A percentile compares a stretch with the other conserved stretches of the same genome.
Evolutionary conservation across 2,888 invertebrate species (phyloP).

Genomic region (Lypha dubia): DNA sequence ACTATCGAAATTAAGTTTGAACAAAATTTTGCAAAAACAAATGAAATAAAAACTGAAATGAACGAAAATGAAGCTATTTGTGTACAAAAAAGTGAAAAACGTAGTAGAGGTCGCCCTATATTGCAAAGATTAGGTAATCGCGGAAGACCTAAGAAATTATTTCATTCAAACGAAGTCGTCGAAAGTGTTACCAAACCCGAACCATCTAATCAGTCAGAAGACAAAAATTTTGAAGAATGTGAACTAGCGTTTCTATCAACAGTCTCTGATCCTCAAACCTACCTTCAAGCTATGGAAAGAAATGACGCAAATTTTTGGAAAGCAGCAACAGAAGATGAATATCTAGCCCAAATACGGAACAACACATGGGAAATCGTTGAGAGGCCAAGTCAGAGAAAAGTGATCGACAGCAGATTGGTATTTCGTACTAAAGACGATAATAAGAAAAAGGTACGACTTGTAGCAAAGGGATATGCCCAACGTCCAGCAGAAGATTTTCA

Average conservation of each 20-base stretch:
- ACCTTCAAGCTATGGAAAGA: too few species aligned
- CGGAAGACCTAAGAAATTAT: constrained; percentile 63
- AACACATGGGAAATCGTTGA: constrained; percentile 71
- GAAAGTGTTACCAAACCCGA: too few species aligned
- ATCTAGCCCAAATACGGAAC: constrained; percentile 65
- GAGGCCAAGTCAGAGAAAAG: too few species aligned
- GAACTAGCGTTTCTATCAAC: constrained; percentile 46
- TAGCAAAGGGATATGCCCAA: constrained; percentile 69
- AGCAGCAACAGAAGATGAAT: constrained; percentile 69
- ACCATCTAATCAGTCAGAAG: too few species aligned
- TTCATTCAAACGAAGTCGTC: too few species aligned
- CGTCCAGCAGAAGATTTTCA: constrained; percentile 48
- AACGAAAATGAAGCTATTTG: too few species aligned
- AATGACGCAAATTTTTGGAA: constrained; percentile 27
- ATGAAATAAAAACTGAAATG: too few species aligned
- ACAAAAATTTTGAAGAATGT: constrained; percentile 47
- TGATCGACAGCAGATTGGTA: too few species aligned
- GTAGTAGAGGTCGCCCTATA: constrained; percentile 67
- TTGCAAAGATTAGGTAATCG: constrained; percentile 43
- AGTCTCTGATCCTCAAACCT: constrained; percentile 32
- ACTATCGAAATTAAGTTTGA: too few species aligned
- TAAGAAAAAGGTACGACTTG: constrained; percentile 37
- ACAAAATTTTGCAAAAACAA: too few species aligned
- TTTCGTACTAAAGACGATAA: too few species aligned
- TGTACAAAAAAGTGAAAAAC: constrained; percentile 5